Evolutionary conservation across 2,113 vertebrate species (phyloP), one percentile per base, ranked within the genome.

Genomic region (Phylloscopus whistleri): DNA sequence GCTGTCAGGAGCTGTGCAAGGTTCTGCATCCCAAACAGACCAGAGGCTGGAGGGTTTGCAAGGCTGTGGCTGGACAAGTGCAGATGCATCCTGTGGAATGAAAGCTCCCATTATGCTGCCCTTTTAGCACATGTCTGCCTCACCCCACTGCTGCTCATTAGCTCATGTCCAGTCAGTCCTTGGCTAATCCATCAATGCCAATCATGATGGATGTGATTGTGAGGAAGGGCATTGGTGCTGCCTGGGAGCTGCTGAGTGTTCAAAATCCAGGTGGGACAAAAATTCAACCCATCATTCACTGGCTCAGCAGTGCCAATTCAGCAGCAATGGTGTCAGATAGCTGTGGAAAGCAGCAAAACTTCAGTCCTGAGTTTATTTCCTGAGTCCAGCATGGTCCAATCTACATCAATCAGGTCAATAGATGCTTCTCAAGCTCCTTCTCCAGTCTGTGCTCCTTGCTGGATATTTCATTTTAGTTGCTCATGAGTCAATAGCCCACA

Each of bases 251-350:
- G 92, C 92, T 93, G 92, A 96, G 72, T 67, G 75, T 60, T 97
- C 92, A 91, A 84, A 95, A 95, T 74, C 33, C 85, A 92, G 76
- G 93, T 94, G 76, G 44, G 90, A 87, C 78, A 88, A 89, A 83
- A 95, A 86, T 91, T 55, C 55, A 92, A 10, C 67, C 51, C 85
- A 67, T 92, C 75, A 52, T 49, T 95, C 75, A 94, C 18, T 74
- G 87, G 46, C n/a, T 89, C 62, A 62, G 64, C 9, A 9, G n/a
- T 88, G 93, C 75, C 43, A 83, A 9, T 67, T 95, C 90, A 96
- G 90, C 90, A 81, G 90, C 43, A 66, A 0, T 16, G 46, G 41
- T 91, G 78, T 76, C 46, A 66, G 84, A 31, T 23, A 43, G 31
- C n/a, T 69, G 66, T 83, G 73, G 24, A 59, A 58, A 74, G 66